Conservation (phyloP, 2,888 invertebrate genomes). For the Eristalinus sepulchralis region DNA sequence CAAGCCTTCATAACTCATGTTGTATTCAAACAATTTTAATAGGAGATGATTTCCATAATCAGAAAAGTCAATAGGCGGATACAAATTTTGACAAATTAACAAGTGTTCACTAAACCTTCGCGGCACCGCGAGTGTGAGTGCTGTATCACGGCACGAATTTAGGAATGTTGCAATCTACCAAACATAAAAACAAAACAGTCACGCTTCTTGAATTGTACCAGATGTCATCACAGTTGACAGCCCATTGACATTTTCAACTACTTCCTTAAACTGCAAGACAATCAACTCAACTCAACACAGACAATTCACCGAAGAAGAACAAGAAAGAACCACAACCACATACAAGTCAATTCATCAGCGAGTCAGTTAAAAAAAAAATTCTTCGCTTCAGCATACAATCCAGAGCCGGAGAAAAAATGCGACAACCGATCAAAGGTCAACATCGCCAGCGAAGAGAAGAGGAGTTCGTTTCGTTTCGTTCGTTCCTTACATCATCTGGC, state of each 20-base stretch:
- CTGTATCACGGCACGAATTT: not conserved
- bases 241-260: too few species aligned
- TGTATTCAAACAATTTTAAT: constrained; percentile 1
- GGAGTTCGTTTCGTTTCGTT: not conserved
- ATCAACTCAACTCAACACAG: not conserved
- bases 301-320: not conserved
- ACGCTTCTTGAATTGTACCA: too few species aligned
- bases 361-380: constrained; percentile 17
- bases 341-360: constrained; percentile 27
- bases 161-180: not conserved
- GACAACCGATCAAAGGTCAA: constrained; percentile 29
- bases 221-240: too few species aligned
- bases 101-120: not conserved
- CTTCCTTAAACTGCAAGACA: too few species aligned
- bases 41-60: not conserved
- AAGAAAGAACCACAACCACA: not conserved
- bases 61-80: not conserved
- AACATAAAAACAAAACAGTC: too few species aligned
- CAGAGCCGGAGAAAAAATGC: not conserved
- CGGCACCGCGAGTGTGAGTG: not conserved
- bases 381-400: not conserved
- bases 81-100: constrained; percentile 4
- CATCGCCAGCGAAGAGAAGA: not conserved
- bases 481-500: constrained; percentile 27
- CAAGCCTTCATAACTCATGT: not conserved